phyloP scores from a whole-genome alignment of 2,797 vertebrate species.

The Iguana delicatissima region DNA sequence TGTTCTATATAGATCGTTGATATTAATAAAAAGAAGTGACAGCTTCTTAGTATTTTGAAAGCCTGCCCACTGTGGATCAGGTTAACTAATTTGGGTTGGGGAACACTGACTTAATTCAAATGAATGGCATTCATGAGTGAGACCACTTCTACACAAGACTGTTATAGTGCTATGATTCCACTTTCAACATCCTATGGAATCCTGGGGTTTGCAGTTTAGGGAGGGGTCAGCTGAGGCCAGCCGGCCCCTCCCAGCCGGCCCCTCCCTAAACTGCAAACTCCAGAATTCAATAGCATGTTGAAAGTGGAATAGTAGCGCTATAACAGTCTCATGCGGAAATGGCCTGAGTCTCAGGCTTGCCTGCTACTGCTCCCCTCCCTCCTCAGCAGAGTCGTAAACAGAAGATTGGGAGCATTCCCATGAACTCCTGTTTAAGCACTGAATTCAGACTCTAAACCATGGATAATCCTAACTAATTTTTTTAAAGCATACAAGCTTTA shows the following conservation, averaged over 20 bases:
- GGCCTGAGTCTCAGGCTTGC: neutral
- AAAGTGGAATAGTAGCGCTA: too few relatives aligned
- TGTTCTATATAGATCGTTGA: neutral
- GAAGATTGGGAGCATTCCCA: neutral
- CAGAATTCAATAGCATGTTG: too few relatives aligned
- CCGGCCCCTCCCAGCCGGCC: too few relatives aligned
- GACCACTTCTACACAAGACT: too few relatives aligned
- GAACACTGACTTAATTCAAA: neutral
- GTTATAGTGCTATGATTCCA: too few relatives aligned
- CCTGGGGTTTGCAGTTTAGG: too few relatives aligned
- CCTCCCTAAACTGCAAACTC: too few relatives aligned
- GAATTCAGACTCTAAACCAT: neutral
- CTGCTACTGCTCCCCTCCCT: neutral
- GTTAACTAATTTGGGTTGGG: neutral
- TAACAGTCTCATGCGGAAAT: too few relatives aligned
- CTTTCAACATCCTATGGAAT: too few relatives aligned
- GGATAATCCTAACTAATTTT: neutral
- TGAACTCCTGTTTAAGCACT: constrained; percentile 1
- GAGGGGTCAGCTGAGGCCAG: too few relatives aligned
- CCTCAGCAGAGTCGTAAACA: too few relatives aligned
- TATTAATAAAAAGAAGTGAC: neutral
- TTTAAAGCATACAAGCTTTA: neutral
- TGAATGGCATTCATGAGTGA: too few relatives aligned
- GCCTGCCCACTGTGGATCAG: neutral
- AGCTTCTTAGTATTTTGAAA: neutral